A percentile compares a stretch with the other conserved stretches of the same genome.
Evolutionary conservation across 2,797 vertebrate species (phyloP).

Genomic region (Leucoraja ocellata): DNA sequence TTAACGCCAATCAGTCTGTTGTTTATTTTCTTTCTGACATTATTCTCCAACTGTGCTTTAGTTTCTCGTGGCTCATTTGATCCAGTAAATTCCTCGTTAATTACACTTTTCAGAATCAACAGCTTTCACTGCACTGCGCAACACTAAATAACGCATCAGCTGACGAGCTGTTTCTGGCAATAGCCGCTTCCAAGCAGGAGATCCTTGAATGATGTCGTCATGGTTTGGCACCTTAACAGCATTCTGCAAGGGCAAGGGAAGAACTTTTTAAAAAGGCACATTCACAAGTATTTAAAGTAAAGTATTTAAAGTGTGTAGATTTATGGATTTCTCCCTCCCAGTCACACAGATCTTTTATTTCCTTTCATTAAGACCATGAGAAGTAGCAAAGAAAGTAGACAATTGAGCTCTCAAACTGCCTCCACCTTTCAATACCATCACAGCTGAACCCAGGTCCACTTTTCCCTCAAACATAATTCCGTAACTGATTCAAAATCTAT

Average conservation of each 20-base stretch:
- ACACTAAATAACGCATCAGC: neutral
- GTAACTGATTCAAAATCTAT: no score
- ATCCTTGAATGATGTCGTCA: neutral
- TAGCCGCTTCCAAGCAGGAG: neutral
- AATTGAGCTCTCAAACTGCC: no score
- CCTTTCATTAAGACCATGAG: neutral
- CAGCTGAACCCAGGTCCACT: no score
- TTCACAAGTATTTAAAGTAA: neutral
- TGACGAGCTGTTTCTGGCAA: neutral
- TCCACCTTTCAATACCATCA: no score
- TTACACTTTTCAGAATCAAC: neutral
- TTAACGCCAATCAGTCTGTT: neutral
- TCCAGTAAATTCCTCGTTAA: neutral
- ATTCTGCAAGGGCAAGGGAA: neutral
- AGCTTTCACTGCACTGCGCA: neutral
- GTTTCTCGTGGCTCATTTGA: neutral
- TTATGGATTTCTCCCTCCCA: neutral
- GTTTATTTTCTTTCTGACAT: neutral
- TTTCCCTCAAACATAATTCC: no score
- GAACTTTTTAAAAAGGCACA: neutral
- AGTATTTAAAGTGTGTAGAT: no score
- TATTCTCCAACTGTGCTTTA: neutral
- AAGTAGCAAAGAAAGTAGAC: no score
- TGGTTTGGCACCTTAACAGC: neutral
- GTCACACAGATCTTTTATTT: neutral